Base-by-base conservation (phyloP, 2,113 vertebrate genomes). In the Lanius collurio region DNA sequence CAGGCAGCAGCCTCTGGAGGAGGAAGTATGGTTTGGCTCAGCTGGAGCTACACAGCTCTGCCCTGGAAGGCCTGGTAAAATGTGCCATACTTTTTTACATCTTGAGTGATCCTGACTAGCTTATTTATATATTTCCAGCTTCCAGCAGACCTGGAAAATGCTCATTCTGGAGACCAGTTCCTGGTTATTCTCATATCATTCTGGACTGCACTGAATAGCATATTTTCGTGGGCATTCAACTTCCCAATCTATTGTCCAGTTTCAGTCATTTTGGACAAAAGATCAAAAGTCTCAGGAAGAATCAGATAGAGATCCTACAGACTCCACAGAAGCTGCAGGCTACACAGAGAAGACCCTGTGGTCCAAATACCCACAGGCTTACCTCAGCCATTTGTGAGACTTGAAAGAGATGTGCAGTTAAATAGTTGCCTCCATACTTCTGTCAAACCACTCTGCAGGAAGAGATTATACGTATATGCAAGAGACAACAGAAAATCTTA, bases 211-310 rank as follows among this genome's bases (percentile, higher is more conserved):
- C 18, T 49, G 37, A 80, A 53, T 57, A 78, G 30, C 13, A 21
- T 8, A 37, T 9, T 69, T 78, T 59, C 0, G 0, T 5, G 13
- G 24, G n/a, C 1, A 1, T 12, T 47, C 55, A 63, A 7, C 3
- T 42, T 83, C 28, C 14, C 2, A 6, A 49, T 62, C 28, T 21
- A 31, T 21, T 44, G 22, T 15, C 31, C 15, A n/a, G 20, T 92
- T 90, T 81, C 55, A 74, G 19, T 7, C 16, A 23, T 9, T 13
- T 1, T 46, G 64, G 46, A 50, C 19, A 65, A 74, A 37, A 70
- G 6, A 28, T 28, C 0, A 1, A 50, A 77, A 30, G 31, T 70
- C 28, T 49, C 3, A 2, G 28, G 42, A 35, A 70, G 17, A 57
- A 56, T 9, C 13, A 17, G 35, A 24, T 23, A 37, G 15, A 59